Base-by-base conservation (phyloP, 2,888 invertebrate species). In the Latrodectus hesperus region DNA sequence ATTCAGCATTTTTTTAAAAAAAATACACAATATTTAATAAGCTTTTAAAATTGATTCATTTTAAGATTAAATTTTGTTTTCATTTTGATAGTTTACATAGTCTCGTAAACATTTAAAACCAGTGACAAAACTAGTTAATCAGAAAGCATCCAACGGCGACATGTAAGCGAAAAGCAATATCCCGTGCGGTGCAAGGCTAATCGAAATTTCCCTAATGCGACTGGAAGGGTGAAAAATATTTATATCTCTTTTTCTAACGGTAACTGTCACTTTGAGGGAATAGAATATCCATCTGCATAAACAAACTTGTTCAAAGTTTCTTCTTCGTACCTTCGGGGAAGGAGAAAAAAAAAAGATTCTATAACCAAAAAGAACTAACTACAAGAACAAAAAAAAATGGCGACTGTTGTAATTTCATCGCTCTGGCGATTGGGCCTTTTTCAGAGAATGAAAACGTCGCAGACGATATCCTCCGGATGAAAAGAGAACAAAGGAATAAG, bases 401-500 rank as follows among this genome's bases (percentile, higher is more conserved):
- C 17, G 74, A 73, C 65, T 51, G 12, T 26, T 65, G 72, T 70
- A 82, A 76, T 82, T 82, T 75, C 75, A 82, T 82, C 74, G 38
- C 17, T 16, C 67, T 26, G 17, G 22, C 17, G 67, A 68, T 17
- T 70, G 17, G 68, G 60, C 49, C 80, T 26, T 49, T 64, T 72
- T 72, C 75, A 49, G 68, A 68, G 70, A 82, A 82, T 82, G 82
- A 82, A 75, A 75, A 68, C 68, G 75, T 75, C 82, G 68, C 82
- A 82, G 64, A 75, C 82, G 82, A 82, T 75, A 70, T 68, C 71
- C 73, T 8, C 38, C 60, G 55, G 49, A 9, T 60, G 53, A 65
- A 38, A 68, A 22, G 74, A 70, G 82, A 82, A 82, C 82, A 82
- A 82, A 82, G 17, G 82, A 60, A 82, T 76, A 65, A 81, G 73